Evolutionary conservation across 92 coral and sea anemone genomes (phyloP).

Genomic region (Zoanthus sansibaricus): DNA sequence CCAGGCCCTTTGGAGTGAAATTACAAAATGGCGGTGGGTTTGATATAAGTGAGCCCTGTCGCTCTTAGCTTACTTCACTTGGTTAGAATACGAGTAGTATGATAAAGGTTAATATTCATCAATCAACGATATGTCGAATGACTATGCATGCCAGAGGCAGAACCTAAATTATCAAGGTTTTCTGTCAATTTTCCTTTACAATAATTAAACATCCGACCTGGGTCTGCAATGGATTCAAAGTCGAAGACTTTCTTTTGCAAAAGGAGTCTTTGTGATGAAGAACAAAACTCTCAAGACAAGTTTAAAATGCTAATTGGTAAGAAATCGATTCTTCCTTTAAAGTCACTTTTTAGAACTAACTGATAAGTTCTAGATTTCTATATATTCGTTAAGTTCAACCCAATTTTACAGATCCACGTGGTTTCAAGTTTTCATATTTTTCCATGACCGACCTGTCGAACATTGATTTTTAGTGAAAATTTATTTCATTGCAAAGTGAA

Average conservation of each 20-base stretch:
- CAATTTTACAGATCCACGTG: no score
- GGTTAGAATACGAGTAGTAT: background rate
- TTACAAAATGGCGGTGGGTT: slow-evolving; percentile 44
- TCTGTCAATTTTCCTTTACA: no score
- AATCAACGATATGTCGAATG: background rate
- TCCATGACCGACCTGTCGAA: no score
- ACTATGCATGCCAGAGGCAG: background rate
- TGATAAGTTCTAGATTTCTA: no score
- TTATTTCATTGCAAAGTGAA: no score
- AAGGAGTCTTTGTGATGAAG: slow-evolving; percentile 7
- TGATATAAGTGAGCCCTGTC: background rate
- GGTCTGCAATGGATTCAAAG: background rate
- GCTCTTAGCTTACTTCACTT: background rate
- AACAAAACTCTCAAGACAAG: background rate
- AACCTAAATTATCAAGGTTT: background rate
- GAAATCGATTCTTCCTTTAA: background rate
- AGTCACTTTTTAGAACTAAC: background rate
- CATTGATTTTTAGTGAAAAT: no score
- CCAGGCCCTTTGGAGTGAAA: slow-evolving; percentile 28
- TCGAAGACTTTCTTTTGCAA: background rate
- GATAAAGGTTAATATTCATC: background rate
- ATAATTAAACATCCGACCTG: background rate
- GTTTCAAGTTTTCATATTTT: no score
- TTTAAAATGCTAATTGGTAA: slow-evolving; percentile 34
- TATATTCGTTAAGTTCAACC: no score